A percentile compares a stretch with the other conserved stretches of the same genome.
These are phyloP conservation scores for Rotaria magnacalcarata DNA, from an alignment of 2,888 invertebrate genomes.

Conservation along the genomic window DNA sequence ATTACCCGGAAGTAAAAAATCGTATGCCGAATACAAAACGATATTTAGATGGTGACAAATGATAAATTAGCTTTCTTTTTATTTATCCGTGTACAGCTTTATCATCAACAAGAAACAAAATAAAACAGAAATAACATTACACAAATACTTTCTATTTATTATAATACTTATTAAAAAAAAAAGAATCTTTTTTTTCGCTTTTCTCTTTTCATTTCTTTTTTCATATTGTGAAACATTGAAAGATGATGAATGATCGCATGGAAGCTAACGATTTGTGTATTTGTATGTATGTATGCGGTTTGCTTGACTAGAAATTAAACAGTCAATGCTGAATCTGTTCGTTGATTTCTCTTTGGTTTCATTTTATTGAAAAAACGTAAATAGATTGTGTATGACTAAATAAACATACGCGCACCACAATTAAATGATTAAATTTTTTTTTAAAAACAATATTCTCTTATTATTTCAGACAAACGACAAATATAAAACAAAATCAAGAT, in stretches of 20 bases:
- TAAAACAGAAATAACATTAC: too few relatives aligned
- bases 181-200: background rate
- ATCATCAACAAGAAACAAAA: background rate
- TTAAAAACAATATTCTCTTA: background rate
- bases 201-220: background rate
- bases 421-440: background rate
- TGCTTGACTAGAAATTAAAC: background rate
- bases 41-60: constrained; percentile 26
- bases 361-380: background rate
- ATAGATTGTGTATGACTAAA: background rate
- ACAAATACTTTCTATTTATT: background rate
- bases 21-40: constrained; percentile 34
- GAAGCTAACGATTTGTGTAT: background rate
- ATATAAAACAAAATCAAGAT: background rate
- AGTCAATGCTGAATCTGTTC: background rate
- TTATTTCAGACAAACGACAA: background rate
- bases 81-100: constrained; percentile 7
- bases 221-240: background rate
- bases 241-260: background rate
- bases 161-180: background rate
- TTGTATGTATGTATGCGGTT: background rate
- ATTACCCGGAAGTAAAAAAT: constrained; percentile 11
- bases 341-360: background rate
- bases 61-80: background rate
- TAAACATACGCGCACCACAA: background rate